Percentiles rank a stretch among this genome's conserved stretches.
Evolutionary conservation across 2,888 invertebrate genomes (phyloP).

Genomic region (Chorisops tibialis): DNA sequence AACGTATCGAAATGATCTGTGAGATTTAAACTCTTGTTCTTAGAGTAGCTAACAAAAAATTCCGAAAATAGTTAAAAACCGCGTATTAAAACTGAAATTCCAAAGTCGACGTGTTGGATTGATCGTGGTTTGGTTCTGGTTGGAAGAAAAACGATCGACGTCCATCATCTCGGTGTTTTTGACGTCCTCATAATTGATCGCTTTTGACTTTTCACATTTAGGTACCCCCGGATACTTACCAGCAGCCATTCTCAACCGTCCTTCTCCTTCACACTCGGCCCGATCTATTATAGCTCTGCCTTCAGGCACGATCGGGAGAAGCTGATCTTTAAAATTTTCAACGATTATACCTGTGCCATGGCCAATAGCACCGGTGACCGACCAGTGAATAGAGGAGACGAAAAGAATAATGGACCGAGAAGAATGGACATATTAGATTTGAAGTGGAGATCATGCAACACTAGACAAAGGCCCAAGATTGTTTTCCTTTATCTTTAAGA

Average conservation of each 20-base stretch:
- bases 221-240: constrained; percentile 7
- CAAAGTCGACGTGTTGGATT: too few relatives aligned
- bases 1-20: too few relatives aligned
- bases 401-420: constrained; percentile 27
- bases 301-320: background rate
- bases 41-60: too few relatives aligned
- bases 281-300: background rate
- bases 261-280: background rate
- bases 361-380: background rate
- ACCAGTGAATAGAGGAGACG: constrained; percentile 11
- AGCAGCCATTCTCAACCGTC: background rate
- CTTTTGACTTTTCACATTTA: constrained; percentile 27
- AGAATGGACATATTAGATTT: constrained; percentile 30
- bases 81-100: too few relatives aligned
- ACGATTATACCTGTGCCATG: background rate
- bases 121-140: too few relatives aligned
- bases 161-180: constrained; percentile 30
- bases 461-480: constrained; percentile 27
- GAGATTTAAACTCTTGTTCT: too few relatives aligned
- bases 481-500: constrained; percentile 13
- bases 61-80: too few relatives aligned
- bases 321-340: background rate
- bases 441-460: constrained; percentile 32
- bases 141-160: constrained; percentile 22
- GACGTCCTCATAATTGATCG: constrained; percentile 32